Base-by-base conservation (phyloP, 92 coral and sea anemone genomes). In the Palythoa heliodiscus region DNA sequence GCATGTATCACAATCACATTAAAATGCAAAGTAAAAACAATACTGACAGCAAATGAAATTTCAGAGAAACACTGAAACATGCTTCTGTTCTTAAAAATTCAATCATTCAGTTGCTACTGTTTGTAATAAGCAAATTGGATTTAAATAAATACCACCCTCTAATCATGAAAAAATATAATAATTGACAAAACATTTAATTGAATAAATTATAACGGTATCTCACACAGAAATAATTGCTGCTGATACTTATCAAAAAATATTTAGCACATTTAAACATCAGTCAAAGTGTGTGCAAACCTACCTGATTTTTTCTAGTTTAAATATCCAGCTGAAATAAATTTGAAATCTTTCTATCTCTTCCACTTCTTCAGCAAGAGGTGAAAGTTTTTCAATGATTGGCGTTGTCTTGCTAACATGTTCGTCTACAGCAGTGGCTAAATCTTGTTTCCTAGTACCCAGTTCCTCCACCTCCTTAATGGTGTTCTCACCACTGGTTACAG, bases 261-360 rank as follows among this genome's bases (percentile, higher is more conserved):
- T 29, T 29, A 29, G 35, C 35, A 29, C 35, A 29, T 29, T 29
- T 29, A 29, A 29, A 29, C 35, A 29, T 29, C 35, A 29, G 35
- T 29, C 35, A 29, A 29, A 29, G 1, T 29, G 35, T 29, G 1
- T 29, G 35, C 35, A 29, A 29, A 29, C 35, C 48, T 86, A 93
- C 99, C 98, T 97, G 11, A 94, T 91, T 25, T 90, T 87, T 85
- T 97, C 95, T 53, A 97, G 81, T 75, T 86, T 95, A 75, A 93
- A 92, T 67, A 97, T 90, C 98, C 99, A 95, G 66, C 90, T 94
- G 58, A 90, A 92, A 39, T 97, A 97, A 54, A 95, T 78, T 55
- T 91, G 87, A 77, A 94, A 91, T 87, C 98, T 90, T 20, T 97
- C 93, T 55, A 97, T 84, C 78, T 97, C 98, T 23, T 90, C 92